phyloP scores from a whole-genome alignment of 2,113 vertebrate species.

The Sula dactylatra region DNA sequence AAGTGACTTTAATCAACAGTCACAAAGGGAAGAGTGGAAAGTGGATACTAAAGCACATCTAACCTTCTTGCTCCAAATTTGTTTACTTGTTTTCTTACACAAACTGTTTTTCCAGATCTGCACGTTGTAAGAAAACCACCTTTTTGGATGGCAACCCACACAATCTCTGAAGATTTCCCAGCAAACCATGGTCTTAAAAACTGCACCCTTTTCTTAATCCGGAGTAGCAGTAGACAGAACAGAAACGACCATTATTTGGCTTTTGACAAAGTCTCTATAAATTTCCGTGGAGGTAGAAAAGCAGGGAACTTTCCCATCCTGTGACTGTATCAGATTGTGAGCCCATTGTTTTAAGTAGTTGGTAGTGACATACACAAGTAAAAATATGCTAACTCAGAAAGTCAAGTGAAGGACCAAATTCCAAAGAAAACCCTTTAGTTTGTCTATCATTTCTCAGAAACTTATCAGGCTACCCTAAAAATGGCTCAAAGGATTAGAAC shows the following conservation, averaged over 20 bases:
- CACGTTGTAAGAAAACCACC: background rate
- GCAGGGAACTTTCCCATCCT: background rate
- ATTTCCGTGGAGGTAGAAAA: background rate
- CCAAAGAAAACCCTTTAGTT: background rate
- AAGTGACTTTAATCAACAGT: background rate
- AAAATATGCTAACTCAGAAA: background rate
- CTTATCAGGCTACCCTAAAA: background rate
- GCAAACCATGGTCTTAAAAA: background rate
- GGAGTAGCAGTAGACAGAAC: background rate
- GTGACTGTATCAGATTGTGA: background rate
- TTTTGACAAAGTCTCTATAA: background rate
- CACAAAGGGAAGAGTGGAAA: background rate
- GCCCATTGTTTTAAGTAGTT: background rate
- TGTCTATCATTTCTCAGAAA: background rate
- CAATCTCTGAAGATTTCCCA: background rate
- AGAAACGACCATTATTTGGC: background rate
- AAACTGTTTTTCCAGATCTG: background rate
- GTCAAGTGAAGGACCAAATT: background rate
- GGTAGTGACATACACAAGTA: background rate
- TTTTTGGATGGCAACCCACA: background rate
- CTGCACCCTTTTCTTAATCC: background rate
- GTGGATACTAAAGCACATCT: background rate
- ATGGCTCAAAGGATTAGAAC: background rate
- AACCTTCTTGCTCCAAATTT: background rate
- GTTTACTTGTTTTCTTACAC: background rate